phyloP scores from a whole-genome alignment of 2,888 invertebrate species.

The Xestia rhomboidea region DNA sequence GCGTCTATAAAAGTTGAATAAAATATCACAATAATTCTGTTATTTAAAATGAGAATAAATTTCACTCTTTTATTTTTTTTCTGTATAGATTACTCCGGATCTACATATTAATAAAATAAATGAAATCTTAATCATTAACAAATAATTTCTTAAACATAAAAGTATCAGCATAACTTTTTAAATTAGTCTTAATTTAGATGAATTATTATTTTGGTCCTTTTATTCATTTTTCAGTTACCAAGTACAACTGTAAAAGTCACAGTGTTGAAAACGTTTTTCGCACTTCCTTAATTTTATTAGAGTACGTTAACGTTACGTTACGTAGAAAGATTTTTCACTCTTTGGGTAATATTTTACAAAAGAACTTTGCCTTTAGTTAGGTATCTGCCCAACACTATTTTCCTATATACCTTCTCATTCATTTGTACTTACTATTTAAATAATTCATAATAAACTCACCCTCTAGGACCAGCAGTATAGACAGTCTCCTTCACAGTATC shows the following conservation, averaged over 20 bases:
- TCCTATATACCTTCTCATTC: not conserved
- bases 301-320: no score
- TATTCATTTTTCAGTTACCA: not conserved
- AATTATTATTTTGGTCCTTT: not conserved
- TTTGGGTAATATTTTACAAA: not conserved
- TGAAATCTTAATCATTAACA: not conserved
- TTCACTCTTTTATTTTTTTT: no score
- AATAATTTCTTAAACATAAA: not conserved
- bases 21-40: not conserved
- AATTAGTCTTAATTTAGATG: not conserved
- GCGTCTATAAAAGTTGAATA: not conserved
- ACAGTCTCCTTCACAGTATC: slow-evolving; percentile 93
- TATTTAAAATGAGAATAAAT: not conserved
- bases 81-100: not conserved
- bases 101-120: not conserved
- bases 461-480: slow-evolving; percentile 94
- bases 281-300: not conserved
- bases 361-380: not conserved
- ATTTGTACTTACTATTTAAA: not conserved
- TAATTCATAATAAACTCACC: slow-evolving; percentile 81
- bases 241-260: not conserved
- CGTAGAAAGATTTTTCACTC: not conserved
- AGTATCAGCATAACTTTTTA: not conserved
- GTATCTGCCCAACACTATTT: not conserved
- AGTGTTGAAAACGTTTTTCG: not conserved